These are phyloP conservation scores for Orchesella flavescens DNA, from an alignment of 2,888 invertebrate genomes.

Conservation along the genomic window DNA sequence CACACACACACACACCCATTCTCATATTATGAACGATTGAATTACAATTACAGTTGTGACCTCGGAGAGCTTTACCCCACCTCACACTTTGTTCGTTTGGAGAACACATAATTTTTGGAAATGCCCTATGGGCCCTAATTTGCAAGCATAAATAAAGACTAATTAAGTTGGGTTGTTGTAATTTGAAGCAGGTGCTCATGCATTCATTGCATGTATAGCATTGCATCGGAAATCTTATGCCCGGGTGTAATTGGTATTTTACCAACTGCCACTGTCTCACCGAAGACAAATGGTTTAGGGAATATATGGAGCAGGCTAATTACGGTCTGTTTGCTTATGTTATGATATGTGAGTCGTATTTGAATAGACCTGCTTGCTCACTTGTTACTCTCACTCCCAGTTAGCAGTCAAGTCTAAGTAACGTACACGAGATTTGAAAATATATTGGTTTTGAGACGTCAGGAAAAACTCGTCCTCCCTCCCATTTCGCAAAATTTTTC, in stretches of 20 bases:
- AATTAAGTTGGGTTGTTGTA: constrained; percentile 25
- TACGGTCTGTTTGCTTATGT: background rate
- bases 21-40: background rate
- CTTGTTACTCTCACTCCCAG: background rate
- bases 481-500: background rate
- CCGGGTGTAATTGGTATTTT: constrained; percentile 10
- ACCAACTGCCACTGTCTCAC: background rate
- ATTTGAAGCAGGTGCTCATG: background rate
- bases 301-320: background rate
- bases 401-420: background rate
- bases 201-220: no score
- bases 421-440: no score
- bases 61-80: background rate
- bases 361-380: background rate
- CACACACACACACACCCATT: no score
- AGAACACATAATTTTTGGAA: background rate
- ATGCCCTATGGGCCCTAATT: constrained; percentile 19
- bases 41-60: background rate
- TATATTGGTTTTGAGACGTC: no score
- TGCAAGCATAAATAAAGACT: constrained; percentile 51
- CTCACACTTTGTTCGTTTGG: background rate
- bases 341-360: background rate
- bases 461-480: background rate
- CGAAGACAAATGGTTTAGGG: constrained; percentile 9
- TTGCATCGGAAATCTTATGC: background rate